Conservation (phyloP, 2,113 vertebrate genomes). For the Anolis carolinensis region DNA sequence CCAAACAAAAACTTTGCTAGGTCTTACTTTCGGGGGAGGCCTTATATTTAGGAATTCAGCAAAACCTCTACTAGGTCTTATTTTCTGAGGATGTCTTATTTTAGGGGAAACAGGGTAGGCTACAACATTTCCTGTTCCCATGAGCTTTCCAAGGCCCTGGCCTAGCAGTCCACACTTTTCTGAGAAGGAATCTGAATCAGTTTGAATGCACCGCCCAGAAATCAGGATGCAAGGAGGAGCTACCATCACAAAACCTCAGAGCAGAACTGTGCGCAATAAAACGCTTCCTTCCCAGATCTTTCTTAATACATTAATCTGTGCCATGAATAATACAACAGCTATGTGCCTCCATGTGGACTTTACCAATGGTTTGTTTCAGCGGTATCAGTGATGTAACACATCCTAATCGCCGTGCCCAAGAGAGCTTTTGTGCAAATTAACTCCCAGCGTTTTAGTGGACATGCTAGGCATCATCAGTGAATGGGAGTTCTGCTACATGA, state of each 20-base stretch:
- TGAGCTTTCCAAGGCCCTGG: neutral
- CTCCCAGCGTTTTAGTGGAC: conserved; percentile 41
- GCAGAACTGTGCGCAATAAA: conserved; percentile 51
- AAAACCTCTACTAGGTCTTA: too few relatives aligned
- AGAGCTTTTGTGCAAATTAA: conserved; percentile 65
- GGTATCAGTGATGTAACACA: conserved; percentile 25
- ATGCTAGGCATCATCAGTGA: conserved; percentile 12
- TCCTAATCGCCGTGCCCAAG: conserved; percentile 55
- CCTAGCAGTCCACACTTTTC: neutral
- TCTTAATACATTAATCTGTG: conserved; percentile 63
- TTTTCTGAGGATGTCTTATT: too few relatives aligned
- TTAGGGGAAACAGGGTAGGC: too few relatives aligned
- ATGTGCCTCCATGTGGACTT: conserved; percentile 46
- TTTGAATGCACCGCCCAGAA: neutral
- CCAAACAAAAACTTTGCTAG: too few relatives aligned
- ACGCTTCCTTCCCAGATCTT: conserved; percentile 42
- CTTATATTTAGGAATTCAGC: too few relatives aligned
- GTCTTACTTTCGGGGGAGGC: too few relatives aligned
- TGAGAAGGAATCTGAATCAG: neutral
- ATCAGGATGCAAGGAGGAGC: neutral
- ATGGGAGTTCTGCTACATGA: conserved; percentile 15
- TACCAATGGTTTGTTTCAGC: conserved; percentile 60
- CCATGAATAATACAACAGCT: conserved; percentile 70
- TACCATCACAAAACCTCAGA: neutral
- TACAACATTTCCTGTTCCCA: neutral